Base-by-base conservation (phyloP, 2,888 invertebrate species). In the Monopis laevigella region DNA sequence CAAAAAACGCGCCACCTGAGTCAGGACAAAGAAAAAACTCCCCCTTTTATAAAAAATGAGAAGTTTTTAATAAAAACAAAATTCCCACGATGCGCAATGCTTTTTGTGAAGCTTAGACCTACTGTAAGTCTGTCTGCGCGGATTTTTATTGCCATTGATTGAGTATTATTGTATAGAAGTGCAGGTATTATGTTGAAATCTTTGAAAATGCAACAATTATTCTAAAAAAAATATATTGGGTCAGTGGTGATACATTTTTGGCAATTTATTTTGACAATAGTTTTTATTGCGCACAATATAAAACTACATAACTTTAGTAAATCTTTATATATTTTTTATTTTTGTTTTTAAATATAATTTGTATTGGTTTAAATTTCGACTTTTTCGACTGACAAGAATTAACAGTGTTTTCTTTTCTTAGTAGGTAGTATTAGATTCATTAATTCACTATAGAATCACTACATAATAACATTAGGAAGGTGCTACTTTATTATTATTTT, bases 81-180 rank as follows among this genome's bases (percentile, higher is more conserved):
- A 51, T 57, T 73, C 71, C 63, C 71, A 71, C 71, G 73, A 62
- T 55, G 55, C 49, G 59, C 50, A 55, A 51, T 63, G 62, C 64
- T 71, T 69, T 68, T 68, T 68, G 51, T 48, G 46, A 45, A 29
- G 46, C 46, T 35, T 42, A 5, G 14, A 12, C 28, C 16, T 26
- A 21, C 38, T 42, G 45, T 40, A 26, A 41, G 32, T 43, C 39
- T 45, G 46, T 47, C 47, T 47, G 30, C 45, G 40, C 43, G 3
- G 24, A 39, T 44, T 47, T 48, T 46, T 46, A 49, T 45, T 43
- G 43, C 46, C 21, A 42, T 42, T 39, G 42, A 49, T 49, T 48
- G 39, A 41, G 36, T 39, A 39, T 41, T 43, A 48, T 49, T 47
- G 47, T 47, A 21, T 4, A 12, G 36, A 36, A 36, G 19, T 21